These are phyloP conservation scores for Ginglymostoma cirratum DNA, from an alignment of 2,113 vertebrate species.

Conservation along the genomic window DNA sequence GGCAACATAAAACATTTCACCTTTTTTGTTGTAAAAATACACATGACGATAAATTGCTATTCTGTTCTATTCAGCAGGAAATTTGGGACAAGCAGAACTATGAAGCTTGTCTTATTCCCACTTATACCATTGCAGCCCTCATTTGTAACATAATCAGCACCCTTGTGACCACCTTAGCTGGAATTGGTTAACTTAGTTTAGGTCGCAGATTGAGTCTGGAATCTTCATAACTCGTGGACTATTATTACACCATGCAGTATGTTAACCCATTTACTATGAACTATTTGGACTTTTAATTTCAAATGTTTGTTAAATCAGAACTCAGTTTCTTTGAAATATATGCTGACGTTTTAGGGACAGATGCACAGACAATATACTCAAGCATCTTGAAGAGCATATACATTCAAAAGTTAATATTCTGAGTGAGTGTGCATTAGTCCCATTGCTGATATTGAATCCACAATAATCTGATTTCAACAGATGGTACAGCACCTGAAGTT, in stretches of 20 bases:
- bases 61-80: neutral
- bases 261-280: neutral
- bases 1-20: too few relatives aligned
- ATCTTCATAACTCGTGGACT: neutral
- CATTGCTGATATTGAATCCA: neutral
- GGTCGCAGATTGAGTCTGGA: neutral
- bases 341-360: neutral
- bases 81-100: neutral
- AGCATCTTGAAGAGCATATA: neutral
- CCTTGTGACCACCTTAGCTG: neutral
- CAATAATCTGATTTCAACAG: neutral
- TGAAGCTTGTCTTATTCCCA: neutral
- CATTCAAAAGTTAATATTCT: neutral
- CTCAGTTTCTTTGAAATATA: neutral
- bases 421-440: neutral
- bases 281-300: neutral
- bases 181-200: neutral
- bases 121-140: neutral
- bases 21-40: too few relatives aligned
- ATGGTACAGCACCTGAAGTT: constrained; percentile 13
- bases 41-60: too few relatives aligned
- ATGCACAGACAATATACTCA: neutral
- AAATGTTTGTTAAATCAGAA: neutral
- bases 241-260: neutral
- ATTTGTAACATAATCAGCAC: neutral